Base-by-base conservation (phyloP, 2,113 vertebrate species). In the Callocephalon fimbriatum region DNA sequence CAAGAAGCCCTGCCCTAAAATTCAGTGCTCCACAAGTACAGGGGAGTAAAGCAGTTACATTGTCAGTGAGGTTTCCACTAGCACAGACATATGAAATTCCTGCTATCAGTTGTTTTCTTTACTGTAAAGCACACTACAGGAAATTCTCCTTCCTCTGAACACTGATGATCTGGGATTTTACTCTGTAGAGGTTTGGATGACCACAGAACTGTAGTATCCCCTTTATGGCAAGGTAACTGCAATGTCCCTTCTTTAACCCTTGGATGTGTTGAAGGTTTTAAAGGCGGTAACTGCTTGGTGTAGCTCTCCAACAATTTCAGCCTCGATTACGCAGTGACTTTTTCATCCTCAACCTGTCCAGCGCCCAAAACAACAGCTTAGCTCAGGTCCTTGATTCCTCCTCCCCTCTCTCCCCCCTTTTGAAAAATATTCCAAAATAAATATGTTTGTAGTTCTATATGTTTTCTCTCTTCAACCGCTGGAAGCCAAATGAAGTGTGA, bases 401-500 rank as follows among this genome's bases (percentile, higher is more conserved):
- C 32, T 15, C 25, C 50, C 14, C 15, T 14, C 8, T 8, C 10
- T 18, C 16, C 27, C 35, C 8, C 21, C 27, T 18, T 23, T 21
- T 38, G 48, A 65, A 88, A 96, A 88, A 42, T 6, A 26, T 27
- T 62, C 45, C 6, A 21, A 58, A 94, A 94, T 59, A 94, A 90
- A 42, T 66, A 53, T 31, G n/a, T 83, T 92, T 80, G 23, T 66
- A 76, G 26, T 62, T 90, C 45, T 88, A 5, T 63, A 29, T 66
- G 53, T 70, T 95, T 94, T 72, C 31, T 85, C 38, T 68, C 47
- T 73, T 75, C 91, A 65, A 3, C 81, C 67, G 31, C 90, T 79
- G 81, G 56, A 58, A 96, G 53, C 35, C 91, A 95, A 82, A 90
- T 75, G 58, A 85, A 85, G 31, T 58, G 81, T 70, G 82, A 86